Evolutionary conservation across 2,797 vertebrate species (phyloP), one percentile per base, ranked within the genome.

Genomic region (Eleutherodactylus coqui): DNA sequence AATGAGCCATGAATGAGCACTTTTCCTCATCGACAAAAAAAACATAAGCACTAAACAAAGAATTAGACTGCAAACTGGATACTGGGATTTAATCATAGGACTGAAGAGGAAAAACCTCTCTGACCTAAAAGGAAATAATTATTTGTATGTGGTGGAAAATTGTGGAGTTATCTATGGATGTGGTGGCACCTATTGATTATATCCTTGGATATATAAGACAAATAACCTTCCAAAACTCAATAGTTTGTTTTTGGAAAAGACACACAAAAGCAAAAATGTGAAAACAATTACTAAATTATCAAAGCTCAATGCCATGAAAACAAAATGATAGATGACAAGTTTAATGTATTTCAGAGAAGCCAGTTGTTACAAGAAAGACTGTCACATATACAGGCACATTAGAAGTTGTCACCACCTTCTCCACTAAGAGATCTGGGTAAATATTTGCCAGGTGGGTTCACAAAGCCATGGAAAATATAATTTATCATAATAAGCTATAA

Each of bases 1-100:
- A 80, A 80, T 80, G 82, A 87, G 82, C 86, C 76, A 87, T 81
- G 69, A 80, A 19, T 36, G 75, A 80, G 77, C 32, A 69, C 43
- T n/a, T 34, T 53, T 78, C 41, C 38, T n/a, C 45, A 78, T 27
- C 21, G 41, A 11, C 0, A 78, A 24, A 73, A 64, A 34, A 2
- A 62, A 62, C 27, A 29, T 1, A 76, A 67, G 32, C 73, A 72
- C 53, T 69, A 8, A 10, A 47, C 17, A 38, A 75, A 36, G 36
- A 70, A 29, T 27, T 43, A 67, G 73, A 45, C 75, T 62, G 49
- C 6, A 75, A 86, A 53, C 16, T 29, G 32, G 62, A 24, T n/a
- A 19, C 49, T 24, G n/a, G 70, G 19, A 76, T 64, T 17, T 51
- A 64, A 75, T 58, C 17, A 84, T 16, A 45, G 16, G 27, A 36